Percentiles rank a stretch among this genome's conserved stretches.
These are phyloP conservation scores for Tetramorium alpestre DNA, from an alignment of 1,140 invertebrate species.

Conservation along the genomic window DNA sequence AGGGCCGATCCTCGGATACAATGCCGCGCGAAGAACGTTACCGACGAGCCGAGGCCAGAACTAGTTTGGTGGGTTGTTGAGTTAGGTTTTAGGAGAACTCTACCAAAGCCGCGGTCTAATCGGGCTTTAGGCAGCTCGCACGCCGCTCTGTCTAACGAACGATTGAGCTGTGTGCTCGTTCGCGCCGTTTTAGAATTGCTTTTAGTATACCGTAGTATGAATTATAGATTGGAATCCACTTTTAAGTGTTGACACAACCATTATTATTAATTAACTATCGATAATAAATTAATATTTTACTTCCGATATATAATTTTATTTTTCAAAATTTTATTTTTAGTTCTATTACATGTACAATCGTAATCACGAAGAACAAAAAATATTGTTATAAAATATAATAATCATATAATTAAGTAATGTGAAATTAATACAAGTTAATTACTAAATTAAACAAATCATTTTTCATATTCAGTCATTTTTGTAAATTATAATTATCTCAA, in stretches of 20 bases:
- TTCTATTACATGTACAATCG: background rate
- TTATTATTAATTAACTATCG: background rate
- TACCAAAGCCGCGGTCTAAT: constrained; percentile 67
- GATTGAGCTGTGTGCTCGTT: constrained; percentile 11
- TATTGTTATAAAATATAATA: background rate
- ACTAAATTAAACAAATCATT: background rate
- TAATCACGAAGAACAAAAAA: background rate
- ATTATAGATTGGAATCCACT: constrained; percentile 6
- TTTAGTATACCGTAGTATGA: background rate
- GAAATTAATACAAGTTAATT: background rate
- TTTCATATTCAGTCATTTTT: background rate
- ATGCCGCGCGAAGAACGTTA: constrained; percentile 73
- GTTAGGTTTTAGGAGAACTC: constrained; percentile 78
- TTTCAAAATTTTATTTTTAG: background rate
- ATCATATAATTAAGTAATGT: background rate
- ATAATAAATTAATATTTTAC: background rate
- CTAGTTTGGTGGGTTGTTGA: constrained; percentile 84
- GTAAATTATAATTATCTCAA: background rate
- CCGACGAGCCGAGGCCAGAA: constrained; percentile 76
- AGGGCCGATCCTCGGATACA: constrained; percentile 73
- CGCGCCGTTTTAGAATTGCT: background rate
- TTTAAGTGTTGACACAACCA: background rate
- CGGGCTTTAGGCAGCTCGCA: constrained; percentile 58
- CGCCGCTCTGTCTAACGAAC: constrained; percentile 46
- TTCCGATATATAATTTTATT: background rate